phyloP scores from a whole-genome alignment of 2,797 vertebrate species.

The Hippopotamyrus pictus region DNA sequence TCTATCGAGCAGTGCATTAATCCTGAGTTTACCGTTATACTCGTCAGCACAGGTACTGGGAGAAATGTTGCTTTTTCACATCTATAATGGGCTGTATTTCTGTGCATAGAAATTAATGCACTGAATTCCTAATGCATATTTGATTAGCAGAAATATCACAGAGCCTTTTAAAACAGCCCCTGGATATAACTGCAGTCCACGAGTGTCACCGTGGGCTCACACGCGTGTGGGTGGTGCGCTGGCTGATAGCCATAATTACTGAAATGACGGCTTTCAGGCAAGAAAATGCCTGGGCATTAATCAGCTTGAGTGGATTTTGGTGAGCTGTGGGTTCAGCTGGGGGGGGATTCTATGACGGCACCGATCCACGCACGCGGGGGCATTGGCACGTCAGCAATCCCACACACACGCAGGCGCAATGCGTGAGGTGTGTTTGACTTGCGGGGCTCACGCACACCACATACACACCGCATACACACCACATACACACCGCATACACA shows the following conservation, averaged over 20 bases:
- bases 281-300: conserved; percentile 36
- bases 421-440: neutral
- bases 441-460: neutral
- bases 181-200: neutral
- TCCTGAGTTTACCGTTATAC: neutral
- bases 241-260: conserved; percentile 35
- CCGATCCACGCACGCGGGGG: neutral
- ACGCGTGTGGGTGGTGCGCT: conserved; percentile 22
- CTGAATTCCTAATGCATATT: conserved; percentile 28
- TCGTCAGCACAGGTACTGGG: conserved; percentile 13
- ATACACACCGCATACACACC: no score
- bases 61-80: neutral
- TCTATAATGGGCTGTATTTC: conserved; percentile 21
- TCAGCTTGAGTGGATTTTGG: conserved; percentile 12
- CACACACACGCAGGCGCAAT: neutral
- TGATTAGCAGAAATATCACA: conserved; percentile 31
- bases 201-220: neutral
- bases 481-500: no score
- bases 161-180: conserved; percentile 11
- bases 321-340: neutral
- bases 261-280: conserved; percentile 45
- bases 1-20: neutral
- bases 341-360: neutral
- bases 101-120: conserved; percentile 32
- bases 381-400: neutral